phyloP scores from a whole-genome alignment of 2,113 vertebrate genomes.

The Phylloscopus trochiloides region DNA sequence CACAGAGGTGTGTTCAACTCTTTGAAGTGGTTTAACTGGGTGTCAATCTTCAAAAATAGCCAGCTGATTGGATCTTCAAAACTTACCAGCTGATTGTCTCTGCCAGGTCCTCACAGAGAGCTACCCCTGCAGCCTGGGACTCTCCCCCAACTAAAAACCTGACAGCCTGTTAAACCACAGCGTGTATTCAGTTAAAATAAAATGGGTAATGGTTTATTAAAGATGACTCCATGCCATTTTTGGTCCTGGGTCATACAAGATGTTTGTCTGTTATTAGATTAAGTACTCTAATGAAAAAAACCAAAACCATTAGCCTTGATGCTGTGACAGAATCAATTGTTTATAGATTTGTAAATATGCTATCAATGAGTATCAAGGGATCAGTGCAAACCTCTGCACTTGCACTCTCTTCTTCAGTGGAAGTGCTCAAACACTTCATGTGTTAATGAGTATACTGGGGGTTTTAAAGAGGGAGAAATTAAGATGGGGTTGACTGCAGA shows the following conservation, averaged over 20 bases:
- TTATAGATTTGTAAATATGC: not conserved
- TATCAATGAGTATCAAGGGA: not conserved
- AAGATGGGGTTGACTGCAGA: not conserved
- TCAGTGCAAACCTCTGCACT: not conserved
- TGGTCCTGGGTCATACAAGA: too few species aligned
- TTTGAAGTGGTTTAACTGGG: not conserved
- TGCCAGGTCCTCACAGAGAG: not conserved
- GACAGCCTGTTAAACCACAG: not conserved
- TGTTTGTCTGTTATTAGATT: not conserved
- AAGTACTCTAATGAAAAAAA: not conserved
- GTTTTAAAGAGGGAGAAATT: not conserved
- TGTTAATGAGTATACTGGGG: not conserved
- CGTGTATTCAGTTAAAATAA: not conserved
- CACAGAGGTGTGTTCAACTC: not conserved
- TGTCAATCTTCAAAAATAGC: not conserved
- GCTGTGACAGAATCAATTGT: not conserved
- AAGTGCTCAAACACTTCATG: not conserved
- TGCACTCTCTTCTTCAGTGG: not conserved
- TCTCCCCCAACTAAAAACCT: not conserved
- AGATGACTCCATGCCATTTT: not conserved
- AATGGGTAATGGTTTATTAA: not conserved
- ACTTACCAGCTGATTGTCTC: not conserved
- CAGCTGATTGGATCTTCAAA: not conserved
- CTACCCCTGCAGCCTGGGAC: not conserved
- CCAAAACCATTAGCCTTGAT: not conserved